Evolutionary conservation across 2,888 invertebrate species (phyloP).

Genomic region (Caenorhabditis sp.): DNA sequence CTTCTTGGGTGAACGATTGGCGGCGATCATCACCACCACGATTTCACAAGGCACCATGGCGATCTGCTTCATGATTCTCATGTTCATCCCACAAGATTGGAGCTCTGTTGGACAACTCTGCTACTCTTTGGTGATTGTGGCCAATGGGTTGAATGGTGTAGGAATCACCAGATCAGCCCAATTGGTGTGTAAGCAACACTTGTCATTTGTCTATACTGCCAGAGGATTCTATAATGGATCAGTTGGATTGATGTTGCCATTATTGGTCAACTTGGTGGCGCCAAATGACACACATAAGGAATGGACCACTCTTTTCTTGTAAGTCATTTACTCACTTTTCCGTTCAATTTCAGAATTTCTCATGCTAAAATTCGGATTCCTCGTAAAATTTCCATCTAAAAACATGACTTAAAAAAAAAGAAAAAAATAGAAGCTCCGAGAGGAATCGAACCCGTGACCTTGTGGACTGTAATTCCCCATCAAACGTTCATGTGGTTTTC

Average conservation of each 20-base stretch:
- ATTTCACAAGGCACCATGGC: conserved; percentile 46
- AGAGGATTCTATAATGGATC: conserved; percentile 28
- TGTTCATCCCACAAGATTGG: conserved; percentile 42
- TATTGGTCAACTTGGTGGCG: conserved; percentile 35
- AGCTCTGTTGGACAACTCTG: conserved; percentile 37
- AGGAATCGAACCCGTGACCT: no score
- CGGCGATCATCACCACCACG: conserved; percentile 41
- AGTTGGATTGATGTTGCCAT: conserved; percentile 39
- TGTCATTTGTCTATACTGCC: conserved; percentile 42
- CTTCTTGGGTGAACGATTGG: conserved; percentile 44
- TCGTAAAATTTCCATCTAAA: background rate
- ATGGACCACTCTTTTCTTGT: conserved; percentile 43
- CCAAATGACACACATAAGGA: conserved; percentile 42
- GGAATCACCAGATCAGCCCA: conserved; percentile 46
- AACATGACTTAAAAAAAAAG: no score
- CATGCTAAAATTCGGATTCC: background rate
- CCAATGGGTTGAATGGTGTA: conserved; percentile 47
- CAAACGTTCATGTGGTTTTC: no score
- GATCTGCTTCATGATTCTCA: conserved; percentile 39
- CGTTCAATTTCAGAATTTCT: background rate
- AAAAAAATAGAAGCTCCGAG: no score
- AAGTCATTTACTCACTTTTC: no score
- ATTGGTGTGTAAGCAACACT: conserved; percentile 43
- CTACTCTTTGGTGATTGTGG: conserved; percentile 44
- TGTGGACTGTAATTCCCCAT: no score